These are phyloP conservation scores for Dolichoris vasculosae DNA, from an alignment of 1,140 invertebrate species.

Conservation along the genomic window DNA sequence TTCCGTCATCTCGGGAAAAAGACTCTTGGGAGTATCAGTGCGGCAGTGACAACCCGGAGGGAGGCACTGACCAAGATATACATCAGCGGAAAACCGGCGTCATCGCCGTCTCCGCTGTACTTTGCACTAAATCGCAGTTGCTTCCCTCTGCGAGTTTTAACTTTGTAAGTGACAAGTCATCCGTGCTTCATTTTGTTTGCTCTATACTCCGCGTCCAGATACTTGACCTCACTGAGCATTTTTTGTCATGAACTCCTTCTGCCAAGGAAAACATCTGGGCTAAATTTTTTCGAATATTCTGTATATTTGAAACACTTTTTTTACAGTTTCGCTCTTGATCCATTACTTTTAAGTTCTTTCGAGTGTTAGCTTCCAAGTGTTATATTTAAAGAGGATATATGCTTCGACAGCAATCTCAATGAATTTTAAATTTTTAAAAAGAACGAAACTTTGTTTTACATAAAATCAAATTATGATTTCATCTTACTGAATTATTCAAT, in stretches of 20 bases:
- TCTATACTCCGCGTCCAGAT: neutral
- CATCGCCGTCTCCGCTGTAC: neutral
- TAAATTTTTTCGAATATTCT: neutral
- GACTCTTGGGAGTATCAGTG: slow-evolving; percentile 6
- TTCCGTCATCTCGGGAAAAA: neutral
- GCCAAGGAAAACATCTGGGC: neutral
- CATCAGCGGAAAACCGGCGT: neutral
- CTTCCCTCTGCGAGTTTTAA: slow-evolving; percentile 9
- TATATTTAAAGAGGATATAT: neutral
- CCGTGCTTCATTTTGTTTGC: slow-evolving; percentile 24
- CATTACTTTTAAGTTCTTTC: neutral
- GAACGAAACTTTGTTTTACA: no score
- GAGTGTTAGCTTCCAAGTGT: neutral
- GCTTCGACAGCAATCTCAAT: neutral
- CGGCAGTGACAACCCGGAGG: slow-evolving; percentile 32
- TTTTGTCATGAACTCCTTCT: neutral
- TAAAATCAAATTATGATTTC: no score
- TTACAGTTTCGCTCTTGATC: neutral
- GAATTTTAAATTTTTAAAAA: neutral
- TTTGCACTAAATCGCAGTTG: slow-evolving; percentile 9
- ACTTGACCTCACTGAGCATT: neutral
- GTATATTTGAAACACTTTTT: neutral
- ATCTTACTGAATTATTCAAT: no score
- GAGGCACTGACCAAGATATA: slow-evolving; percentile 55
- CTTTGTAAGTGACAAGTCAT: slow-evolving; percentile 40